A percentile compares a stretch with the other conserved stretches of the same genome.
These are phyloP conservation scores for Cephus sareptanus DNA, from an alignment of 2,888 invertebrate species.

Conservation along the genomic window DNA sequence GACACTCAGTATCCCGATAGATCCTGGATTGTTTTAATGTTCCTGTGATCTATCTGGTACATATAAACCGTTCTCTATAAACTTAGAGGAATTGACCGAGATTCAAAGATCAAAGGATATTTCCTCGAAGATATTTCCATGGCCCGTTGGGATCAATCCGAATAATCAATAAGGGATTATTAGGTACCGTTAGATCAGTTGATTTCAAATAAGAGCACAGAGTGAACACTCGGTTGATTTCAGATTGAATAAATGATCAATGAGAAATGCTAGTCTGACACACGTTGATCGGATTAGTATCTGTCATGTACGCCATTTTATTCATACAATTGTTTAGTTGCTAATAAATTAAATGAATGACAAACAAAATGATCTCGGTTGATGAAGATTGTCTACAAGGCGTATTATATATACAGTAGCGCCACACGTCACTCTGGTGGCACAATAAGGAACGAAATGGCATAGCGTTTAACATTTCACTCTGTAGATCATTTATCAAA, in stretches of 20 bases:
- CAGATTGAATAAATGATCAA: background rate
- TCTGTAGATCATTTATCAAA: constrained; percentile 6
- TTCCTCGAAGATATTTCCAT: background rate
- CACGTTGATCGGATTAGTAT: background rate
- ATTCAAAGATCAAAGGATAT: background rate
- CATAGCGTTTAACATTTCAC: background rate
- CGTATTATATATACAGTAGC: background rate
- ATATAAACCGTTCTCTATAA: background rate
- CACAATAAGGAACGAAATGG: background rate
- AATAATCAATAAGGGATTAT: background rate
- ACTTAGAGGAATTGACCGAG: background rate
- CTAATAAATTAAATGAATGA: background rate
- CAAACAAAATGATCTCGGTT: background rate
- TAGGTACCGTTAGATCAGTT: background rate
- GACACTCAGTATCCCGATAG: background rate
- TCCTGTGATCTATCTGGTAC: background rate
- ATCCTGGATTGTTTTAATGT: background rate
- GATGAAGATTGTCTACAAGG: background rate
- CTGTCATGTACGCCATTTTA: background rate
- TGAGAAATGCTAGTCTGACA: background rate
- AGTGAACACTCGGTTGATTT: background rate
- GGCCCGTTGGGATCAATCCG: background rate
- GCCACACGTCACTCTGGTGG: background rate
- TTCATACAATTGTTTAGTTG: background rate
- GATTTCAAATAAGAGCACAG: background rate